These are phyloP conservation scores for Brachyalestes nurse DNA, from an alignment of 2,797 vertebrate species.

Conservation along the genomic window DNA sequence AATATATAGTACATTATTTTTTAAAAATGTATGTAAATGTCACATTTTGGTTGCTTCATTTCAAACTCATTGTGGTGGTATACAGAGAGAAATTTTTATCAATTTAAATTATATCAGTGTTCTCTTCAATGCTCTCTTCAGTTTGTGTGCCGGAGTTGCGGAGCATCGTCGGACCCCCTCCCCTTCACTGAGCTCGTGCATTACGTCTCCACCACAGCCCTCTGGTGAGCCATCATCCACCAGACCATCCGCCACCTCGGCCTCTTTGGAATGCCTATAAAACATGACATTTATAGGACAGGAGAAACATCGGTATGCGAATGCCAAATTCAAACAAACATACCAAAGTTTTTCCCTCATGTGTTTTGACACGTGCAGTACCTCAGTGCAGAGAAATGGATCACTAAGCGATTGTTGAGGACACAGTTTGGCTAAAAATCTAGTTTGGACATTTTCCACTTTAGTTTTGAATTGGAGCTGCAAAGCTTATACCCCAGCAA, in stretches of 20 bases:
- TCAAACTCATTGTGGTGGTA: too few species aligned
- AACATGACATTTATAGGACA: background rate
- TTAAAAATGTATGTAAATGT: too few species aligned
- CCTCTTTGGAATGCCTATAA: background rate
- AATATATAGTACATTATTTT: too few species aligned
- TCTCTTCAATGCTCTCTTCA: conserved; percentile 59
- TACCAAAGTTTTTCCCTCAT: background rate
- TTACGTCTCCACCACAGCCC: conserved; percentile 95
- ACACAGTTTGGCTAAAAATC: too few species aligned
- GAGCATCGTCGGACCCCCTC: conserved; percentile 93
- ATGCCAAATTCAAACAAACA: background rate
- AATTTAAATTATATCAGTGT: too few species aligned
- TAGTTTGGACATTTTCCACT: too few species aligned
- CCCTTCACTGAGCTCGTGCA: conserved; percentile 96
- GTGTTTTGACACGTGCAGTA: background rate
- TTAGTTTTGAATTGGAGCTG: too few species aligned
- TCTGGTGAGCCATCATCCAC: conserved; percentile 85
- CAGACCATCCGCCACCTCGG: background rate
- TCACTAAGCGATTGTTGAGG: too few species aligned
- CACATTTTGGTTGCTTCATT: too few species aligned
- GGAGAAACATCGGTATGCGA: background rate
- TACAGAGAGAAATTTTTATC: too few species aligned
- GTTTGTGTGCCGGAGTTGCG: conserved; percentile 95
- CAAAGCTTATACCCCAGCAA: too few species aligned
- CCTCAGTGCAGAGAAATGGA: too few species aligned